These are phyloP conservation scores for Epizoanthus rinbou DNA, from an alignment of 92 coral and sea anemone species.

Conservation along the genomic window DNA sequence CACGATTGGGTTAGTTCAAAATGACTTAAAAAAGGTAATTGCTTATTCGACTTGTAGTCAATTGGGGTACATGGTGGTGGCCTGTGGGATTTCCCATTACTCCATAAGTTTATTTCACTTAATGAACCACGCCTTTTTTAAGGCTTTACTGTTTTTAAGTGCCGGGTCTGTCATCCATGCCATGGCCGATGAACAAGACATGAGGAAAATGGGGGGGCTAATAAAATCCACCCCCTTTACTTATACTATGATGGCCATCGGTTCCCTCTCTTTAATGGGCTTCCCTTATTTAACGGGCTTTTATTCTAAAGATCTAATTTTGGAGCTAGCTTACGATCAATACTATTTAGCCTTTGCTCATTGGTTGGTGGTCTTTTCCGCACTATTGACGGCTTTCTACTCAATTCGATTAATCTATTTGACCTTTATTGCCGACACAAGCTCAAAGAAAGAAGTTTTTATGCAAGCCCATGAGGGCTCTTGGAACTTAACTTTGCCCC, in stretches of 20 bases:
- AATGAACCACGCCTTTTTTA: no score
- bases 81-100: constrained; percentile 81
- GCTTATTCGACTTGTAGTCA: constrained; percentile 94
- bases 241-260: constrained; percentile 70
- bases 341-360: constrained; percentile 75
- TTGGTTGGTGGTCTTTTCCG: constrained; percentile 78
- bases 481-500: constrained; percentile 66
- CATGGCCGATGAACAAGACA: constrained; percentile 80
- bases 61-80: constrained; percentile 90
- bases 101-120: no score
- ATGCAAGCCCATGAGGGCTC: constrained; percentile 72
- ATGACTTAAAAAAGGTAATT: constrained; percentile 82
- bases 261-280: constrained; percentile 85
- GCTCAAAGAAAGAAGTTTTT: constrained; percentile 63
- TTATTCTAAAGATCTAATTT: constrained; percentile 87
- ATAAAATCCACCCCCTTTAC: constrained; percentile 68
- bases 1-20: constrained; percentile 76
- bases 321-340: constrained; percentile 77
- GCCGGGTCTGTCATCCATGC: constrained; percentile 89
- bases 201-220: constrained; percentile 87
- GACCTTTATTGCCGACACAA: constrained; percentile 78
- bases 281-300: constrained; percentile 90
- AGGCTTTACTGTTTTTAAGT: constrained; percentile 83
- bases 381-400: constrained; percentile 76
- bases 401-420: constrained; percentile 79